A percentile compares a stretch with the other conserved stretches of the same genome.
Evolutionary conservation across 2,113 vertebrate species (phyloP).

Genomic region (Hyla sarda): DNA sequence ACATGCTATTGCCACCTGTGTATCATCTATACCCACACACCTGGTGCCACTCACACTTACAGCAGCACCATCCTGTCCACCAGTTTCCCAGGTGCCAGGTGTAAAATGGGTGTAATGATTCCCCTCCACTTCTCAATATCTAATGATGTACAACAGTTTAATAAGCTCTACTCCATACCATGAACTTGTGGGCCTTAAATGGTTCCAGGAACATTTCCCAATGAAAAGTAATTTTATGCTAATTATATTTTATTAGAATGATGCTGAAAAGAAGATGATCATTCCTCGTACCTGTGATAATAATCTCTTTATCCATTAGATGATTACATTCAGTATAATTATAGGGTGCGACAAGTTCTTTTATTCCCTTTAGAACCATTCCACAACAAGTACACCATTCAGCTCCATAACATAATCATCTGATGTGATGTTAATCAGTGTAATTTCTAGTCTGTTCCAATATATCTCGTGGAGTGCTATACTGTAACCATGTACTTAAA

Average conservation of each 20-base stretch:
- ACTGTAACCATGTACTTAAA: background rate
- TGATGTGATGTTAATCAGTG: constrained; percentile 10
- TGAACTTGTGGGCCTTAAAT: background rate
- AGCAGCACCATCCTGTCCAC: background rate
- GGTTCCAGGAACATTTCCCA: background rate
- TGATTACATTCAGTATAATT: constrained; percentile 37
- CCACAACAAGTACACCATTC: background rate
- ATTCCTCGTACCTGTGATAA: background rate
- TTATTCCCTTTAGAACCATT: background rate
- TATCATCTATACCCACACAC: background rate
- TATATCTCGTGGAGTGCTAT: background rate
- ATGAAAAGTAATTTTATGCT: constrained; percentile 19
- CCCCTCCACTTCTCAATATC: background rate
- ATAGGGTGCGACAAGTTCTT: background rate
- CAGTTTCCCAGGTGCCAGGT: background rate
- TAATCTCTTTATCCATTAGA: constrained; percentile 14
- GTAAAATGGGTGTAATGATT: no score
- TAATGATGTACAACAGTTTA: background rate
- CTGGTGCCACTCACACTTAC: background rate
- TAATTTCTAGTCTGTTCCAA: background rate
- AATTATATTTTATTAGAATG: constrained; percentile 30
- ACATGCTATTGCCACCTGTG: no score
- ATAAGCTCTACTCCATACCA: background rate
- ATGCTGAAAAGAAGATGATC: constrained; percentile 11
- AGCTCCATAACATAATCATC: constrained; percentile 15